Conservation (phyloP, 2,797 vertebrate genomes). For the Xiphorhynchus erythropygius region DNA sequence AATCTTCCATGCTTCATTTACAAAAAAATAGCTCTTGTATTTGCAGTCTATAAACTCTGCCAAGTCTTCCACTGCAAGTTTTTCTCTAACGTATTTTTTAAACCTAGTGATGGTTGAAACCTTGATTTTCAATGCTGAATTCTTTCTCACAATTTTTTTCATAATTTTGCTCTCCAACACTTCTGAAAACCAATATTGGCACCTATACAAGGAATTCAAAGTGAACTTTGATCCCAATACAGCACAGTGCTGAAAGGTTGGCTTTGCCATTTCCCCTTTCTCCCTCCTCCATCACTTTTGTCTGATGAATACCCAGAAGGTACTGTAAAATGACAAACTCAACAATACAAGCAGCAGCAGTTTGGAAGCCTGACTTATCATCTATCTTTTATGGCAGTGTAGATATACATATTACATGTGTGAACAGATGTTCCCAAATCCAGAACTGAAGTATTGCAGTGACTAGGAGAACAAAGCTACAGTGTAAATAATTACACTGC, state of each 20-base stretch:
- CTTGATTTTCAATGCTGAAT: background rate
- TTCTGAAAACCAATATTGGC: background rate
- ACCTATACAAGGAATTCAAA: background rate
- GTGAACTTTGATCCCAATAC: background rate
- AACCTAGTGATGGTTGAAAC: background rate
- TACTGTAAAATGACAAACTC: background rate
- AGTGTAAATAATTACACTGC: background rate
- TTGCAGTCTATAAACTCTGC: background rate
- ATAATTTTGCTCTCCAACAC: background rate
- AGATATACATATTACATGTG: slow-evolving; percentile 49
- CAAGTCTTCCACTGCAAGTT: background rate
- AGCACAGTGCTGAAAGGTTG: background rate
- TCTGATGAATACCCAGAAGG: background rate
- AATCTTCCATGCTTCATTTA: background rate
- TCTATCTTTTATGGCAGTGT: slow-evolving; percentile 22
- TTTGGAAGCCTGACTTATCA: slow-evolving; percentile 17
- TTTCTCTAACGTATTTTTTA: background rate
- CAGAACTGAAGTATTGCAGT: background rate
- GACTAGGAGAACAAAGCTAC: background rate
- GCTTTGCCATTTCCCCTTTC: background rate
- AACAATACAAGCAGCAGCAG: background rate
- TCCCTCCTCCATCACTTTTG: background rate
- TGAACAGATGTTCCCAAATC: slow-evolving; percentile 43
- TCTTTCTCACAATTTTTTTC: background rate
- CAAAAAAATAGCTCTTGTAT: background rate